Evolutionary conservation across 2,797 vertebrate genomes (phyloP).

Genomic region (Sitta carolinensis): DNA sequence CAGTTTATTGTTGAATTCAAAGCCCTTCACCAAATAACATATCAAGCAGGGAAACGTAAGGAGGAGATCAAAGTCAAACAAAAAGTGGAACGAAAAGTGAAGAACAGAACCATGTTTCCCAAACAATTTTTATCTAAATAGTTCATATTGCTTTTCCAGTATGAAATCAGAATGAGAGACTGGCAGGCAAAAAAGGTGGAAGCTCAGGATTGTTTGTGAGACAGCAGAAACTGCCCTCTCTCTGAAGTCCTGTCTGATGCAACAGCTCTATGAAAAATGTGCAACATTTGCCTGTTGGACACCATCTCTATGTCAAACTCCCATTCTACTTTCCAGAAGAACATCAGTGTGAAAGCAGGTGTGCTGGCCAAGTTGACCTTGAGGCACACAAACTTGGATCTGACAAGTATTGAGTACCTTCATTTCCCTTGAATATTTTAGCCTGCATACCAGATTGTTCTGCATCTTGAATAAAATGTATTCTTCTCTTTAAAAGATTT

Average conservation of each 20-base stretch:
- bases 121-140: neutral
- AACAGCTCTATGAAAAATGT: neutral
- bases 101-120: neutral
- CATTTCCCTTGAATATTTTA: neutral
- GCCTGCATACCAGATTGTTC: neutral
- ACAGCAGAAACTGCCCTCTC: neutral
- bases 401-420: neutral
- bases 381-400: neutral
- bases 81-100: neutral
- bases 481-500: neutral
- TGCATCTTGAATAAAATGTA: neutral
- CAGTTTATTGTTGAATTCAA: neutral
- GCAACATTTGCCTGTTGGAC: neutral
- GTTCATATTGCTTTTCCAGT: neutral
- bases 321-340: neutral
- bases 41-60: neutral
- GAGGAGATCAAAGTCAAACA: neutral
- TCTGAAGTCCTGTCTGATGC: neutral
- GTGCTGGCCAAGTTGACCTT: neutral
- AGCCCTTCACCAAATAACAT: neutral
- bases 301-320: neutral
- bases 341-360: neutral
- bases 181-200: neutral
- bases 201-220: neutral
- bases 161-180: neutral